These are phyloP conservation scores for Caenorhabditis sp. DNA, from an alignment of 2,888 invertebrate species.

Conservation along the genomic window DNA sequence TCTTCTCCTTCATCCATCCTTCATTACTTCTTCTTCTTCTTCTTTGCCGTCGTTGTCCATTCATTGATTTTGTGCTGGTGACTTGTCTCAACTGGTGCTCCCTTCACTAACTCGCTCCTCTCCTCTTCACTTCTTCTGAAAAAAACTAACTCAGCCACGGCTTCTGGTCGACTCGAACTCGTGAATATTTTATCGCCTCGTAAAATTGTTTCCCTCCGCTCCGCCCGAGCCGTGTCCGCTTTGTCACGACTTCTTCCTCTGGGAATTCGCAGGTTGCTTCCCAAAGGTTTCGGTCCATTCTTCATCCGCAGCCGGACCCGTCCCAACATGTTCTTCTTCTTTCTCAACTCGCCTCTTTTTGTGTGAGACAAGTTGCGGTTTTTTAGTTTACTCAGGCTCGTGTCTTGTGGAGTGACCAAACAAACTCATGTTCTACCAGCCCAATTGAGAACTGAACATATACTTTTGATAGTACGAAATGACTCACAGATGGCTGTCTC, in stretches of 20 bases:
- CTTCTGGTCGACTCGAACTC: slow-evolving; percentile 28
- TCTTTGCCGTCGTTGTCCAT: background rate
- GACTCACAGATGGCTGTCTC: no score
- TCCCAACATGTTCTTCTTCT: background rate
- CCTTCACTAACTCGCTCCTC: background rate
- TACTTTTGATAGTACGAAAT: no score
- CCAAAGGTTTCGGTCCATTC: slow-evolving; percentile 10
- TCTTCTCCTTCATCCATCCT: no score
- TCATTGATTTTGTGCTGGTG: slow-evolving; percentile 17
- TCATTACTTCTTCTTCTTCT: slow-evolving; percentile 11
- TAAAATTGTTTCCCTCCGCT: slow-evolving; percentile 48
- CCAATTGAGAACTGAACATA: no score
- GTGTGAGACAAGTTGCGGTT: no score
- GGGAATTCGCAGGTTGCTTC: slow-evolving; percentile 41
- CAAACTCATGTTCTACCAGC: background rate
- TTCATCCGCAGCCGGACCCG: background rate
- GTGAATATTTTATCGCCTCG: slow-evolving; percentile 58
- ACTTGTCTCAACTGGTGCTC: background rate
- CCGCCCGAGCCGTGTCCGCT: background rate
- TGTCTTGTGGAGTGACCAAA: no score
- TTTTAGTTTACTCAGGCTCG: background rate
- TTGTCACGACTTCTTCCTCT: slow-evolving; percentile 11
- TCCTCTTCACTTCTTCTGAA: slow-evolving; percentile 15
- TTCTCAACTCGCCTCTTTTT: no score
- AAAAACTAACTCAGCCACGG: slow-evolving; percentile 4